phyloP scores from a whole-genome alignment of 2,113 vertebrate genomes.

The Trochalopteron elliotii region DNA sequence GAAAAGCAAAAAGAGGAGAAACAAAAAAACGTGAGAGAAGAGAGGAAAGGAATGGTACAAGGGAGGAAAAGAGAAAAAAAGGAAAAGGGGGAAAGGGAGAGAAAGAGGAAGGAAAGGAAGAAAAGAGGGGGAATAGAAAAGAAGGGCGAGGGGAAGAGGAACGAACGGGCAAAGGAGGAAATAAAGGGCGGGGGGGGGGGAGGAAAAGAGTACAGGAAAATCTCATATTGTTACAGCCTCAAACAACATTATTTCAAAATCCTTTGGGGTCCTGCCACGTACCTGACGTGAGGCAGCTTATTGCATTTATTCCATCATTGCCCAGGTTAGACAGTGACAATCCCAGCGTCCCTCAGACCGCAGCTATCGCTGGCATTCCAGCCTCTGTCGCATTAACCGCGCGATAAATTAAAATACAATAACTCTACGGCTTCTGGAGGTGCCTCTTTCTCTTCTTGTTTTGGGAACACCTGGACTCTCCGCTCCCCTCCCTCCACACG shows the following conservation, averaged over 20 bases:
- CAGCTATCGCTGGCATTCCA: not conserved
- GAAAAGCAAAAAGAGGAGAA: not conserved
- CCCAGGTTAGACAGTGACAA: not conserved
- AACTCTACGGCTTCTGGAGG: not conserved
- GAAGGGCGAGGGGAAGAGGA: fast-evolving
- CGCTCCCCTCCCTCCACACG: too few species aligned
- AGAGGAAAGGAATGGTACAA: not conserved
- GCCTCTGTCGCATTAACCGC: not conserved
- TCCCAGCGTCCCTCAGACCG: not conserved
- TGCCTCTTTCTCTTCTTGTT: not conserved
- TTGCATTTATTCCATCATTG: not conserved
- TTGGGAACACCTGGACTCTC: not conserved
- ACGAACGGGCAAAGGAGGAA: not conserved
- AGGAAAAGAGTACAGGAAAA: not conserved
- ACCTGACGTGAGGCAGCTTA: not conserved
- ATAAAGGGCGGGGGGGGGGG: fast-evolving
- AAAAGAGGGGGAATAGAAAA: fast-evolving
- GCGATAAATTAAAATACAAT: fast-evolving
- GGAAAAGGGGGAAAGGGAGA: fast-evolving
- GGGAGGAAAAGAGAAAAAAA: not conserved
- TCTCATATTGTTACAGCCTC: not conserved
- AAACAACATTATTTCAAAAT: not conserved
- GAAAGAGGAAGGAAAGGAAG: not conserved
- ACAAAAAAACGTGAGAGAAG: too few species aligned
- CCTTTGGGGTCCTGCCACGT: not conserved